Conservation (phyloP, 2,888 invertebrate species). For the Campaea margaritaria region DNA sequence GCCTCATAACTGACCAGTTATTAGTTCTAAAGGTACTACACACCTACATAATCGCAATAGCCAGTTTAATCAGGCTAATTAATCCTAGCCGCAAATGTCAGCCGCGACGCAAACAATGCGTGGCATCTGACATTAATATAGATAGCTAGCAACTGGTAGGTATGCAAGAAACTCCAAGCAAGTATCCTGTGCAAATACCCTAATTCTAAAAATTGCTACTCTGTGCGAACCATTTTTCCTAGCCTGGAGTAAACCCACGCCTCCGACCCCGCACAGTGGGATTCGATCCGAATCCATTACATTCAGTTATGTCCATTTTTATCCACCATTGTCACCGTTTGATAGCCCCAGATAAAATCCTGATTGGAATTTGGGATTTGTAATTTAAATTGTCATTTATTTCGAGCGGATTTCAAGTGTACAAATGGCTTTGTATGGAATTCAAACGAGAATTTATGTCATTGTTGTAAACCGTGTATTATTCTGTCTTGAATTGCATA, state of each 20-base stretch:
- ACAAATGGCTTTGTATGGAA: neutral
- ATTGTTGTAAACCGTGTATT: neutral
- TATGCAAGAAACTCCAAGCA: too few species aligned
- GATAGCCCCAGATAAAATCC: constrained; percentile 17
- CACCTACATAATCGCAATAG: too few species aligned
- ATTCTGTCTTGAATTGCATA: too few species aligned
- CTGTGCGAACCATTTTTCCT: neutral
- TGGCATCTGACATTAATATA: constrained; percentile 13
- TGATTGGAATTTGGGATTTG: constrained; percentile 30
- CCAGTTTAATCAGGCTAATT: neutral
- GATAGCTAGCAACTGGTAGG: too few species aligned
- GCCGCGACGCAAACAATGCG: constrained; percentile 12
- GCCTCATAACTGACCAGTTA: too few species aligned
- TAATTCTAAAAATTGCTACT: neutral
- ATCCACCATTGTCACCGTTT: constrained; percentile 7
- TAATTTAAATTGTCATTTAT: constrained; percentile 21
- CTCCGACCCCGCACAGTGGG: neutral
- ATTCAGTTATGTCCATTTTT: constrained; percentile 5
- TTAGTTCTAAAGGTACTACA: too few species aligned
- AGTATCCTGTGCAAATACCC: too few species aligned
- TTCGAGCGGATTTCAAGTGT: constrained; percentile 8
- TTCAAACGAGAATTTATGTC: neutral
- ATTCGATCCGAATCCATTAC: constrained; percentile 6
- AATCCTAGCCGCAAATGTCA: constrained; percentile 20
- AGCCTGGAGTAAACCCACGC: neutral